Evolutionary conservation across 2,113 vertebrate genomes (phyloP), one percentile per base, ranked within the genome.

Genomic region (Arvicanthis niloticus): DNA sequence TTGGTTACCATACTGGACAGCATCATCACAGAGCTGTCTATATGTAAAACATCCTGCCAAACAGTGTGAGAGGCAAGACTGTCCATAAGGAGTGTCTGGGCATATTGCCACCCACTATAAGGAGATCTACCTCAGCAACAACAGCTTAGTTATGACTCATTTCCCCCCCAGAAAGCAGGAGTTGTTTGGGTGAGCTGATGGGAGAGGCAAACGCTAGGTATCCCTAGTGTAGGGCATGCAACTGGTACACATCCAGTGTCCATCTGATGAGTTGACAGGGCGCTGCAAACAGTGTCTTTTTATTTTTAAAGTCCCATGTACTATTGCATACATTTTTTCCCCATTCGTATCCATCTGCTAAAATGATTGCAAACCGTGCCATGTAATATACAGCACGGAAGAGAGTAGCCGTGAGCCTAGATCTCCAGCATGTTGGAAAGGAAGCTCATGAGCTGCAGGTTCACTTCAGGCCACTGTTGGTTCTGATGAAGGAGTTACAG

Each of bases 401-500:
- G n/a, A 68, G 51, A 58, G 0, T 21, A 51, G 31, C 56, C 53
- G 19, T 73, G 72, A 89, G 21, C 31, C 26, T 34, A n/a, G 40
- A 19, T 76, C 88, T 95, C 76, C 72, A 73, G 58, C 42, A 21
- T 37, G 31, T 0, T 67, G n/a, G 34, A 81, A 93, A 51, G 53
- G 51, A 90, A 89, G 89, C 29, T 65, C 40, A 42, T 15, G 60
- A 65, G 58, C 19, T 42, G 29, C 29, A 68, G 21, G 37, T 72
- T 42, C 21, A 45, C 48, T 21, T 26, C 48, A 21, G 29, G 75
- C 34, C n/a, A 22, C 53, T 85, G 11, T 6, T 53, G 45, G 45
- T 89, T 73, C 58, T 91, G 81, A 73, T 29, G 76, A 93, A 88
- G 40, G 45, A 88, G 95, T 51, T 90, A 26, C 1, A 80, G 34